These are phyloP conservation scores for Gnathochromis pfefferi DNA, from an alignment of 2,113 vertebrate species.

Conservation along the genomic window DNA sequence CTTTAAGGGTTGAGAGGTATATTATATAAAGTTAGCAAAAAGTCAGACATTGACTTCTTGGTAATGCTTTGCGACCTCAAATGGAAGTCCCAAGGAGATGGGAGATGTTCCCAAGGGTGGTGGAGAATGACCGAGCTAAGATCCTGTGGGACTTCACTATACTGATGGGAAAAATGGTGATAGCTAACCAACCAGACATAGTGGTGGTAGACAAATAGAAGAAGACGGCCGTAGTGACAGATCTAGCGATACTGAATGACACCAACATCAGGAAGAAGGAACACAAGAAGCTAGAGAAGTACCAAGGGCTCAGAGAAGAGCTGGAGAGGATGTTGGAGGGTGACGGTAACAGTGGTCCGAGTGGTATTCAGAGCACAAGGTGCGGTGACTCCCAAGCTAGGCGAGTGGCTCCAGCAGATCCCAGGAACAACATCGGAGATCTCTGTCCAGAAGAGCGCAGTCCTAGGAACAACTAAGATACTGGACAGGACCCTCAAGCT, in stretches of 20 bases:
- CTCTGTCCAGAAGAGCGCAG: neutral
- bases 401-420: neutral
- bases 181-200: too few relatives aligned
- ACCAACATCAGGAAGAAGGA: neutral
- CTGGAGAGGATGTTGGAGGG: neutral
- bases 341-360: neutral
- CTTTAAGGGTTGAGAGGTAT: neutral
- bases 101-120: too few relatives aligned
- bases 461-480: neutral
- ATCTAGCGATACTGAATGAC: neutral
- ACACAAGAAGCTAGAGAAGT: neutral
- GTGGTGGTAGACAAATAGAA: too few relatives aligned
- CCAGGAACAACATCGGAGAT: neutral
- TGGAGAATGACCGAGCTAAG: too few relatives aligned
- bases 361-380: rapidly evolving
- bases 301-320: neutral
- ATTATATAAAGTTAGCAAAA: neutral
- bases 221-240: too few relatives aligned
- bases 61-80: neutral
- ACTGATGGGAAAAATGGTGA: too few relatives aligned
- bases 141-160: too few relatives aligned
- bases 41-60: neutral
- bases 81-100: neutral
- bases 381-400: neutral
- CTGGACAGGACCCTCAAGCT: neutral